Base-by-base conservation (phyloP, 53 echinoderm and acorn worm species). In the Mesocentrotus franciscanus region DNA sequence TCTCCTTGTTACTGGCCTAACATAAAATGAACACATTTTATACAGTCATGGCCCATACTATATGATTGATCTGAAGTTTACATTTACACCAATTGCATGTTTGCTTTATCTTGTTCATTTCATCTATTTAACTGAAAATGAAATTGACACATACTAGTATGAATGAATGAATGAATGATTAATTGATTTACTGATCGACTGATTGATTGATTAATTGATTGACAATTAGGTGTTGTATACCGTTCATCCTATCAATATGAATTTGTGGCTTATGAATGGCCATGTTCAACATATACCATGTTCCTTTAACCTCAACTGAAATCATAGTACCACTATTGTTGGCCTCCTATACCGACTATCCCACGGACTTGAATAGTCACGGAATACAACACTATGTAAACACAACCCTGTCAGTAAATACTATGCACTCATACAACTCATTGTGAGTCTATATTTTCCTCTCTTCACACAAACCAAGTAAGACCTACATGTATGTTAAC, bases 371-470 rank as follows among this genome's bases (percentile, higher is more conserved):
- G 81, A 81, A 81, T 35, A 81, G 36, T 42, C 81, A 39, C 81
- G 81, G 36, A 81, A 81, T 81, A 81, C 81, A 81, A 81, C 42
- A 20, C 81, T 81, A 81, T 39, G 81, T 81, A 42, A 81, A 81
- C 81, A 81, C 4, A 9, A 22, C 81, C 18, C 42, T 81, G 42
- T 39, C 81, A 81, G 42, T 81, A 81, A 78, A 78, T 78, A 78
- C 34, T 33, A 15, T 9, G 32, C 81, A 81, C 81, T 81, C 42
- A 42, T 81, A 42, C 81, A 81, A 81, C 7, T 7, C 36, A 81
- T 81, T 81, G 81, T 81, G 22, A 42, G 18, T 81, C 42, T 81
- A 29, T 81, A 18, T 18, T 81, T 81, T 36, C n/a, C n/a, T 74
- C 74, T 39, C 74, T 27, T 18, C 5, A 81, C 7, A 42, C 18